phyloP scores from a whole-genome alignment of 2,888 invertebrate genomes.

The Tribolium freemani region DNA sequence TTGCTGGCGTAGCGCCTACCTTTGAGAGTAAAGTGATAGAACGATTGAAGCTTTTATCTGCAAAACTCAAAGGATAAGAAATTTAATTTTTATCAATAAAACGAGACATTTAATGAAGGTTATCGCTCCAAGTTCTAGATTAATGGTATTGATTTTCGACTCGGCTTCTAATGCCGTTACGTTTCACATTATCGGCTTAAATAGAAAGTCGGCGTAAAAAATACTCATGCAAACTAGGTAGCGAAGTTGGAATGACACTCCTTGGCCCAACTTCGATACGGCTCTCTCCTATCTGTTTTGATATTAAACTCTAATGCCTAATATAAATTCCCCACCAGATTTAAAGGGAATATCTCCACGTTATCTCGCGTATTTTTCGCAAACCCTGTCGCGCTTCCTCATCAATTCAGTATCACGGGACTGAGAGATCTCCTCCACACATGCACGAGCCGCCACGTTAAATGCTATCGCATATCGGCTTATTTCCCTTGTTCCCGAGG shows the following conservation, averaged over 20 bases:
- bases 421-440: slow-evolving; percentile 35
- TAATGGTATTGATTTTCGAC: slow-evolving; percentile 42
- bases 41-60: slow-evolving; percentile 46
- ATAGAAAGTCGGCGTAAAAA: slow-evolving; percentile 22
- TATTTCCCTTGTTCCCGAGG: slow-evolving; percentile 17
- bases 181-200: slow-evolving; percentile 18
- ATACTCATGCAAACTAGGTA: slow-evolving; percentile 39
- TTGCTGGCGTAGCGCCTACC: slow-evolving; percentile 41
- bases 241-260: slow-evolving; percentile 44
- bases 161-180: slow-evolving; percentile 6
- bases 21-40: slow-evolving; percentile 40
- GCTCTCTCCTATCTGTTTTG: slow-evolving; percentile 36
- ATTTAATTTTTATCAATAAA: slow-evolving; percentile 48
- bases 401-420: slow-evolving; percentile 46
- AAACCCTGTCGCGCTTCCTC: slow-evolving; percentile 34
- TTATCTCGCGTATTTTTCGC: slow-evolving; percentile 45
- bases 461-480: slow-evolving; percentile 30
- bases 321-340: slow-evolving; percentile 46
- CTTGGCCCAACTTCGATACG: slow-evolving; percentile 42
- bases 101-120: slow-evolving; percentile 43
- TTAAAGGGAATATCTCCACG: slow-evolving; percentile 42
- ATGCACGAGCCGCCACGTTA: slow-evolving; percentile 36
- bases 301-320: slow-evolving; percentile 46
- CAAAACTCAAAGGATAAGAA: slow-evolving; percentile 42
- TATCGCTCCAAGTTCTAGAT: slow-evolving; percentile 38